These are phyloP conservation scores for Philypnodon macrostomus DNA, from an alignment of 2,797 vertebrate genomes.

Conservation along the genomic window DNA sequence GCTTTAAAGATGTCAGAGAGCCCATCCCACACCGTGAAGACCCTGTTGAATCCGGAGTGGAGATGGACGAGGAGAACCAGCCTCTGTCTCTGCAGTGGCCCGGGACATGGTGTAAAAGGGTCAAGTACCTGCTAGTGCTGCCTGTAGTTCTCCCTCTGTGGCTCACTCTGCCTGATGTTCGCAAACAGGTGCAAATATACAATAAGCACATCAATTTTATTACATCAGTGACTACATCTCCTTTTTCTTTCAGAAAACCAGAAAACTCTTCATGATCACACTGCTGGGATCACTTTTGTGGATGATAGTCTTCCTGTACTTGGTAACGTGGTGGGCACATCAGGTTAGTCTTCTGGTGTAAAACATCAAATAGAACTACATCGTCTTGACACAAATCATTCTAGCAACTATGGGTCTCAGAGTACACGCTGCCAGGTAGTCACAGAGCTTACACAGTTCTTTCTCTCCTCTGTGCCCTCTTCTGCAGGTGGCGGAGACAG, in stretches of 20 bases:
- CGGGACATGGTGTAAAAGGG: not conserved
- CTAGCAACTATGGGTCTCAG: no score
- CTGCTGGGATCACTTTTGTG: conserved; percentile 1
- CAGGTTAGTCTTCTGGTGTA: no score
- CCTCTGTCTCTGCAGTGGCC: conserved; percentile 1
- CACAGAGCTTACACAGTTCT: no score
- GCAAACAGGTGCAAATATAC: not conserved
- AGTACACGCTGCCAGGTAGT: no score
- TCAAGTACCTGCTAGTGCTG: not conserved
- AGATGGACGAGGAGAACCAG: not conserved
- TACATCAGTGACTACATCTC: not conserved
- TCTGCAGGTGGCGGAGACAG: not conserved
- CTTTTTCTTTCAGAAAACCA: not conserved
- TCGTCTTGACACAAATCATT: no score
- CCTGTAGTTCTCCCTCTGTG: not conserved
- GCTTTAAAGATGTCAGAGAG: not conserved
- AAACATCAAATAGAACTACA: no score
- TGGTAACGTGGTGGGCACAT: not conserved
- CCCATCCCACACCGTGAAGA: not conserved
- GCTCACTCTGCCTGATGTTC: conserved; percentile 1
- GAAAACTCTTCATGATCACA: not conserved
- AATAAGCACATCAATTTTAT: not conserved
- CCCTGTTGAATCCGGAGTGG: not conserved
- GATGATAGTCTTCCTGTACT: not conserved
- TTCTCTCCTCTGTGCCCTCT: no score